Evolutionary conservation across 2,113 vertebrate genomes (phyloP).

Genomic region (Phalacrocorax pelagicus): DNA sequence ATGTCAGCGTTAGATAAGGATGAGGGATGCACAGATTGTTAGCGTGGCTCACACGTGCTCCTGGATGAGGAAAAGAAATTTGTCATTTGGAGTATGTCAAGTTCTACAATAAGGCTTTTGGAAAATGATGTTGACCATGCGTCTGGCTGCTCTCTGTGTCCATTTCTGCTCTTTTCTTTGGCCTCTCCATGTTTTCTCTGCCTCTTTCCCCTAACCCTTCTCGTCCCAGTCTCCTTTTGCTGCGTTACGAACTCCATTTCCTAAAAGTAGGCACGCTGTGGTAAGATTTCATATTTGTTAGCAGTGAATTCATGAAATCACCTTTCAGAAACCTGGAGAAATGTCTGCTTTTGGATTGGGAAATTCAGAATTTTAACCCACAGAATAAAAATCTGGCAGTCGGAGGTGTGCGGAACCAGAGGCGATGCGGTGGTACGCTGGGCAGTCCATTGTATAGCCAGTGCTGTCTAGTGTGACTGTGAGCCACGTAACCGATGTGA

Average conservation of each 20-base stretch:
- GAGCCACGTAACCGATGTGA: not conserved
- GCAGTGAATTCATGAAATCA: not conserved
- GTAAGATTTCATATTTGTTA: not conserved
- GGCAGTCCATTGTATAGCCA: not conserved
- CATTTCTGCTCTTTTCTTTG: not conserved
- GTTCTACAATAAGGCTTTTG: not conserved
- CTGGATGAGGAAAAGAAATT: not conserved
- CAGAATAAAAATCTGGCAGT: not conserved
- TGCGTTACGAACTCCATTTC: rapidly evolving
- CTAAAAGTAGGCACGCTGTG: not conserved
- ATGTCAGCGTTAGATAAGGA: not conserved
- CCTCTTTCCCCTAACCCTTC: not conserved
- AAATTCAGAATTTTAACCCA: not conserved
- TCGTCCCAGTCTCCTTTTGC: not conserved
- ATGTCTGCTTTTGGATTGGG: not conserved
- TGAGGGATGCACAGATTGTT: not conserved
- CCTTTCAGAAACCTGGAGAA: not conserved
- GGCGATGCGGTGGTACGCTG: not conserved
- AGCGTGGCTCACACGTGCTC: not conserved
- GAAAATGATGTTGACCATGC: rapidly evolving
- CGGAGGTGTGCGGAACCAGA: not conserved
- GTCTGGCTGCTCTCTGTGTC: not conserved
- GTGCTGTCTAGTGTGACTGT: not conserved
- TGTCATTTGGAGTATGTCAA: not conserved
- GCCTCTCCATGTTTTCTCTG: not conserved